Percentiles rank a stretch among this genome's conserved stretches.
These are phyloP conservation scores for Bombycilla garrulus DNA, from an alignment of 2,113 vertebrate species.

Conservation along the genomic window DNA sequence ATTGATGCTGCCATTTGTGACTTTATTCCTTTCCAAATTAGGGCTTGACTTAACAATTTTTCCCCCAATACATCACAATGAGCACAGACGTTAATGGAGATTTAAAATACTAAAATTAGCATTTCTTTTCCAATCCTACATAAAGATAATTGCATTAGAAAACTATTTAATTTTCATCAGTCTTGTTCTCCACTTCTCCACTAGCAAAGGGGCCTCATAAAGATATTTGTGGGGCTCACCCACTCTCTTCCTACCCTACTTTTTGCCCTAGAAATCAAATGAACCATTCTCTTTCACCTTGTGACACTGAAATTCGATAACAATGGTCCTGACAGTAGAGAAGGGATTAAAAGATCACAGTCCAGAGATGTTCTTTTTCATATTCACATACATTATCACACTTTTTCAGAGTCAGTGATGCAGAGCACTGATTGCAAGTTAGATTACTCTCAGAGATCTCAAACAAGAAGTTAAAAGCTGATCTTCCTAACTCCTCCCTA, in stretches of 20 bases:
- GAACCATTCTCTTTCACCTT: background rate
- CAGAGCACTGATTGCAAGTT: background rate
- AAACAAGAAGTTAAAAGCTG: background rate
- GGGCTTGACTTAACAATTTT: background rate
- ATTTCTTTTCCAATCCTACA: background rate
- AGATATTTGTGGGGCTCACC: background rate
- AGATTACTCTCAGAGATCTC: background rate
- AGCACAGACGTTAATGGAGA: background rate
- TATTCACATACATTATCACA: background rate
- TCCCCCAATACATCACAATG: accelerated
- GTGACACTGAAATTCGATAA: background rate
- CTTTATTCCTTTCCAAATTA: background rate
- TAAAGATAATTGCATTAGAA: background rate
- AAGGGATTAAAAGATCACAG: background rate
- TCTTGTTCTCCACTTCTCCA: background rate
- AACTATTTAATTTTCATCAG: background rate
- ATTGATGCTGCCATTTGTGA: background rate
- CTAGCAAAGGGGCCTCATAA: background rate
- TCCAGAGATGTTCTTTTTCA: background rate
- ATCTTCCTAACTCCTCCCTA: background rate
- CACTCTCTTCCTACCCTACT: background rate
- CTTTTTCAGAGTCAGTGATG: background rate
- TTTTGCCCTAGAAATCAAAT: background rate
- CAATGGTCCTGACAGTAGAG: background rate
- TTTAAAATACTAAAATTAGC: background rate